Conservation (phyloP, 2,888 invertebrate species). For the Tholera decimalis region DNA sequence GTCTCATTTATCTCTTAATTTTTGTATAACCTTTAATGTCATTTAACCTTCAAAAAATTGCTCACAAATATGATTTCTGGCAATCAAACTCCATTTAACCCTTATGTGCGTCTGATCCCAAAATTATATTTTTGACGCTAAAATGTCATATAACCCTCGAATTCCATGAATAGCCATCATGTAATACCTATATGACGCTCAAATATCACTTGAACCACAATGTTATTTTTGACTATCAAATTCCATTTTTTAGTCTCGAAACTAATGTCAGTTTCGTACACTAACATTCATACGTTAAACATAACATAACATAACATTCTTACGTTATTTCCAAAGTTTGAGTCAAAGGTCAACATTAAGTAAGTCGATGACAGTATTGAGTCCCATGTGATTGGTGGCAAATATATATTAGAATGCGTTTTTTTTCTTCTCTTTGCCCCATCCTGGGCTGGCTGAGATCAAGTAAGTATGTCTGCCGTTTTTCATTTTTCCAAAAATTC, state of each 20-base stretch:
- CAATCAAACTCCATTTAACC: not conserved
- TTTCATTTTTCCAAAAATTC: conserved; percentile 25
- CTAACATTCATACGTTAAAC: too few relatives aligned
- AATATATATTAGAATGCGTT: conserved; percentile 38
- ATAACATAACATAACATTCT: too few relatives aligned
- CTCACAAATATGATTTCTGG: too few relatives aligned
- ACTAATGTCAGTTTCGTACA: too few relatives aligned
- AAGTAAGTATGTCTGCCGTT: conserved; percentile 42
- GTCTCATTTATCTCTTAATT: too few relatives aligned
- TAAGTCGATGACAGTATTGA: conserved; percentile 39
- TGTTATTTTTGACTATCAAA: too few relatives aligned
- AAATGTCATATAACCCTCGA: not conserved
- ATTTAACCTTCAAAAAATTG: not conserved
- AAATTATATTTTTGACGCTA: not conserved
- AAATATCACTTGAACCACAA: not conserved
- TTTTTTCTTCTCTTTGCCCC: conserved; percentile 48
- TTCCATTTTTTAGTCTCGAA: too few relatives aligned
- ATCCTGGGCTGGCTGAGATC: conserved; percentile 48
- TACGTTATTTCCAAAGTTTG: conserved; percentile 1
- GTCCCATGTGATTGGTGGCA: conserved; percentile 54
- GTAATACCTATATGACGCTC: too few relatives aligned
- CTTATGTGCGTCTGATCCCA: not conserved
- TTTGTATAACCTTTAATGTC: not conserved
- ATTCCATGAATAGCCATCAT: not conserved
- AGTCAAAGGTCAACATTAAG: conserved; percentile 4